Conservation (phyloP, 2,888 invertebrate genomes). For the Oligia latruncula region DNA sequence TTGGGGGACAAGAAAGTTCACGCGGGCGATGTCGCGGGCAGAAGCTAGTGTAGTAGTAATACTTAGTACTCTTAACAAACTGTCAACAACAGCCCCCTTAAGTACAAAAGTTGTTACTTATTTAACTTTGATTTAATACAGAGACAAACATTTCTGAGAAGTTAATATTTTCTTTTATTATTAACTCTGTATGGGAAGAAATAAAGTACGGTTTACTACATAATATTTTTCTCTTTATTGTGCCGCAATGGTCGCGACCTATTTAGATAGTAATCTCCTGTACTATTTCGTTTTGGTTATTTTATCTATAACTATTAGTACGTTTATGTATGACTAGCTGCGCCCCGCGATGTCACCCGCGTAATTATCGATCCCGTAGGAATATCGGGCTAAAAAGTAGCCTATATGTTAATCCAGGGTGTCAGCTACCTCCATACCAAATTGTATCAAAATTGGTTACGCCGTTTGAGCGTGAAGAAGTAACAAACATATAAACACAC, state of each 20-base stretch:
- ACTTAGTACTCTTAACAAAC: neutral
- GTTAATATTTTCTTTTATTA: conserved; percentile 31
- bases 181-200: conserved; percentile 24
- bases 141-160: conserved; percentile 24
- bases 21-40: neutral
- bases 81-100: conserved; percentile 2
- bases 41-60: neutral
- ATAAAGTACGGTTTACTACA: conserved; percentile 43
- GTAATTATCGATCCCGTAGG: too few species aligned
- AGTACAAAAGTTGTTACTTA: neutral
- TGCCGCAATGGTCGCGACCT: conserved; percentile 42
- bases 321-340: neutral
- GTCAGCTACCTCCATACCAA: too few species aligned
- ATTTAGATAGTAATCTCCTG: conserved; percentile 52
- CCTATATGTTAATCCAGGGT: too few species aligned
- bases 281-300: conserved; percentile 13
- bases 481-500: too few species aligned
- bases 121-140: conserved; percentile 26
- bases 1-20: neutral
- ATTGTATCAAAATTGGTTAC: too few species aligned
- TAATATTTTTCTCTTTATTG: conserved; percentile 47
- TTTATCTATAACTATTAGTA: conserved; percentile 32
- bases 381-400: too few species aligned
- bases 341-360: too few species aligned
- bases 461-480: too few species aligned